A percentile compares a stretch with the other conserved stretches of the same genome.
These are phyloP conservation scores for Stenodera caucasica DNA, from an alignment of 2,888 invertebrate genomes.

Conservation along the genomic window DNA sequence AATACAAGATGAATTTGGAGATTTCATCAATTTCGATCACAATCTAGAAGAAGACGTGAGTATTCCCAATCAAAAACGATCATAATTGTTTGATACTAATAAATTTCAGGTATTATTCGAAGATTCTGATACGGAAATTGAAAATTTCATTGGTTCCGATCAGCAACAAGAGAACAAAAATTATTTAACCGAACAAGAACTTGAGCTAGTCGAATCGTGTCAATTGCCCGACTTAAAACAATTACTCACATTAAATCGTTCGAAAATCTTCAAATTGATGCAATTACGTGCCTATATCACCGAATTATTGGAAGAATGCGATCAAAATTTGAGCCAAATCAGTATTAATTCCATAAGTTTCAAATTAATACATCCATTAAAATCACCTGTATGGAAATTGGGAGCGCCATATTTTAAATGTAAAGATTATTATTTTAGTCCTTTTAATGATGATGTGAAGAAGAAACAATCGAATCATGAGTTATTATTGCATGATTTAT, in stretches of 20 bases:
- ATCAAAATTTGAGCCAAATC: conserved; percentile 29
- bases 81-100: not conserved
- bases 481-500: conserved; percentile 40
- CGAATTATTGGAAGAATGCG: conserved; percentile 35
- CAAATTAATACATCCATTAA: conserved; percentile 7
- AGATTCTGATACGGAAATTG: conserved; percentile 6
- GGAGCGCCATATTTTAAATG: conserved; percentile 73
- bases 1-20: conserved; percentile 14
- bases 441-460: conserved; percentile 61
- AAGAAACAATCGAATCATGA: conserved; percentile 45
- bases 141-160: not conserved
- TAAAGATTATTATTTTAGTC: conserved; percentile 58
- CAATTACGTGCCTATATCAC: conserved; percentile 39
- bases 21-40: conserved; percentile 17
- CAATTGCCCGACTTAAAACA: conserved; percentile 37
- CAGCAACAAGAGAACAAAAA: not conserved
- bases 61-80: not conserved
- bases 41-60: not conserved
- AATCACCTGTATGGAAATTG: conserved; percentile 31
- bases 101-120: conserved; percentile 12
- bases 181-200: conserved; percentile 37
- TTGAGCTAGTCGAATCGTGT: conserved; percentile 37
- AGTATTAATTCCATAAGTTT: conserved; percentile 10
- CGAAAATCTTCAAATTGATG: conserved; percentile 38
- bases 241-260: conserved; percentile 40